Percentiles rank a stretch among this genome's conserved stretches.
These are phyloP conservation scores for Branchellion lobata DNA, from an alignment of 2,888 invertebrate species.

Conservation along the genomic window DNA sequence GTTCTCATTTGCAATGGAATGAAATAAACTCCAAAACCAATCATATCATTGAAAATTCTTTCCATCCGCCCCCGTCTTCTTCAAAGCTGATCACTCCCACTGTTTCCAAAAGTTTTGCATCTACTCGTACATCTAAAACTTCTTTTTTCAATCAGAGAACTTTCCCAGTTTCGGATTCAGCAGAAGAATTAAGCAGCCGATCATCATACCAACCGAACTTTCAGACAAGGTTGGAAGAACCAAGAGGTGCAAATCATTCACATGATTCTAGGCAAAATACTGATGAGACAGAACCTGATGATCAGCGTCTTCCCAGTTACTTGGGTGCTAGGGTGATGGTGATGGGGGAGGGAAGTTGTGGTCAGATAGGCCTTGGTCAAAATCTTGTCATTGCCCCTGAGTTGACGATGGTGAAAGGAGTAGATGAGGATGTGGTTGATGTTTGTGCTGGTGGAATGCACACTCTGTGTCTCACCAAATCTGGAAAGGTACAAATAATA, in stretches of 20 bases:
- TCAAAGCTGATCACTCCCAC: neutral
- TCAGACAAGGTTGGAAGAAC: neutral
- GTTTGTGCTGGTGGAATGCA: conserved; percentile 89
- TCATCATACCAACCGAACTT: neutral
- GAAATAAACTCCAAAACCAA: neutral
- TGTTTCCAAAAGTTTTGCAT: neutral
- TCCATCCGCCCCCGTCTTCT: neutral
- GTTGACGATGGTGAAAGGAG: conserved; percentile 69
- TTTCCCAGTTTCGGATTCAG: too few species aligned
- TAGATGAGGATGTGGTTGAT: conserved; percentile 55
- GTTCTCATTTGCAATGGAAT: neutral
- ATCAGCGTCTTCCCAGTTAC: conserved; percentile 81
- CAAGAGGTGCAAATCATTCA: too few species aligned
- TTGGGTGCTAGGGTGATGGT: conserved; percentile 63
- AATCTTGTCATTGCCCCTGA: conserved; percentile 72
- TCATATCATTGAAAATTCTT: neutral
- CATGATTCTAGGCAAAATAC: too few species aligned
- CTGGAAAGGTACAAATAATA: conserved; percentile 71
- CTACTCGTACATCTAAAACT: neutral
- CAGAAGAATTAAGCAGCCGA: too few species aligned
- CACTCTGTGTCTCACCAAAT: conserved; percentile 73
- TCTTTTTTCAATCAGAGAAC: too few species aligned
- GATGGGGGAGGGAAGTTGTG: conserved; percentile 13
- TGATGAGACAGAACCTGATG: neutral
- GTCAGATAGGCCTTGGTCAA: conserved; percentile 20